phyloP scores from a whole-genome alignment of 2,797 vertebrate species.

The Chrysocyon brachyurus region DNA sequence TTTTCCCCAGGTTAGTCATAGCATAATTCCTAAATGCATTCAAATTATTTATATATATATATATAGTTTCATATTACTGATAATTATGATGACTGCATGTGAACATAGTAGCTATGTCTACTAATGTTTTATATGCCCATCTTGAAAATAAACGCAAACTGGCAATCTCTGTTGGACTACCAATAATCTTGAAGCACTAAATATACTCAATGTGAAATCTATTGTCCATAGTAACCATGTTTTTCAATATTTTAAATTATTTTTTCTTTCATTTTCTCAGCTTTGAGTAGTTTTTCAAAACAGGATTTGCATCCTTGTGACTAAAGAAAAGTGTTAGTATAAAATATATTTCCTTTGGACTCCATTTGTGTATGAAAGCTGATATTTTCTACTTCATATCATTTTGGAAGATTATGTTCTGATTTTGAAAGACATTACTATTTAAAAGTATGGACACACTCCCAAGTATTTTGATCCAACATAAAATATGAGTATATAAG shows the following conservation, averaged over 20 bases:
- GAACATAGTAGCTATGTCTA: not conserved
- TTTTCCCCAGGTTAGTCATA: not conserved
- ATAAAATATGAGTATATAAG: not conserved
- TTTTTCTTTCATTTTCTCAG: not conserved
- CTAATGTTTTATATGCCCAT: not conserved
- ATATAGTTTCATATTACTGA: not conserved
- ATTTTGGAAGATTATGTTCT: not conserved
- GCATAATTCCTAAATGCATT: not conserved
- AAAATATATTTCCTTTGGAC: not conserved
- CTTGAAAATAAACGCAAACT: not conserved
- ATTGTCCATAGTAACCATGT: not conserved
- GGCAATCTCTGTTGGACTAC: not conserved
- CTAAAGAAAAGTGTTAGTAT: not conserved
- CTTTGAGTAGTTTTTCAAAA: not conserved
- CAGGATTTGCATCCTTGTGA: not conserved
- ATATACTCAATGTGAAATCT: not conserved
- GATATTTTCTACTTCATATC: not conserved
- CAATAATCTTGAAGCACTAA: not conserved
- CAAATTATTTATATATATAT: not conserved
- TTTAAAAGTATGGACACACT: not conserved
- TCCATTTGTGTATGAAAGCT: not conserved
- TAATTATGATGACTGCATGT: not conserved
- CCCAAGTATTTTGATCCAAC: not conserved
- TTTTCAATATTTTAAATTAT: not conserved
- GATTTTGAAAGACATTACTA: not conserved